Base-by-base conservation (phyloP, 2,888 invertebrate species). In the Platycheirus albimanus region DNA sequence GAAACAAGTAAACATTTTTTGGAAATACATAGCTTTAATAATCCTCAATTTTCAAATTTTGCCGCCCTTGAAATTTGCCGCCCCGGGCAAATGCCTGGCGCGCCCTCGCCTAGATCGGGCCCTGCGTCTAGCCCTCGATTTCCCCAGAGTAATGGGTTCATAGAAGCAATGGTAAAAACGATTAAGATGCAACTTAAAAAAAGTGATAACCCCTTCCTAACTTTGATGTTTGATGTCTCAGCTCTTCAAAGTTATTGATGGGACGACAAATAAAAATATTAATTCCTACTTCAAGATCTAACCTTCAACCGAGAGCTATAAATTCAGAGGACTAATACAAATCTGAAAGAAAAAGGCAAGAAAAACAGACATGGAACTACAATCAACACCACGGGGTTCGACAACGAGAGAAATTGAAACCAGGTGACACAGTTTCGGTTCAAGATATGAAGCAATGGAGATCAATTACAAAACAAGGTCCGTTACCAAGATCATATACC, bases 281-380 rank as follows among this genome's bases (percentile, higher is more conserved):
- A 36, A 64, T 63, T 54, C 63, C 47, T 13, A 63, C 63, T 36
- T 49, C 51, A 15, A 64, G 64, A 38, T 24, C 17, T 51, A 51
- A 64, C 17, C 64, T 64, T 24, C 36, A 64, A 17, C 20, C 63
- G 2, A 64, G 15, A 20, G 0, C 24, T 1, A 36, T 49, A 49
- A 64, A 64, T 17, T 30, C 7, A n/a, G 47, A 63, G 13, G 33
- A 33, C 5, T 7, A 38, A 3, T 61, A 30, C 30, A 33, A 4
- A 30, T 11, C 8, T 0, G 30, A 63, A 19, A 19, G 24, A 8
- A 63, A 36, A 36, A n/a, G 2, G 1, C 10, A 36, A 24, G 24
- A 24, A 24, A 24, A 24, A 4, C 24, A 2, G 2, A 33, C 33
- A 33, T 7, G 10, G 7, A 8, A 33, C 24, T 24, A 6, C 33